phyloP scores from a whole-genome alignment of 2,888 invertebrate species.

The Sesia apiformis region DNA sequence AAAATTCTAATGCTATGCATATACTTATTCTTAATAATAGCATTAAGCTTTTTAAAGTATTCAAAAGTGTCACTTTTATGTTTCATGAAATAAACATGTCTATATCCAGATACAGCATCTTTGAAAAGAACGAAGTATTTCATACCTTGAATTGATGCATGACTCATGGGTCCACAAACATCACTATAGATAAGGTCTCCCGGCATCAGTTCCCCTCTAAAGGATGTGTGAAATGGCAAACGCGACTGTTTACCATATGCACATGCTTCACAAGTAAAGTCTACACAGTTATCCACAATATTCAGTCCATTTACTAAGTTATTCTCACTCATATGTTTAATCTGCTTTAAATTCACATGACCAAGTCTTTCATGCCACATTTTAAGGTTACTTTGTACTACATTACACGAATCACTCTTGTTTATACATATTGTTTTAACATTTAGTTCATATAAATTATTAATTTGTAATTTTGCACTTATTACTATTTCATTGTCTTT shows the following conservation, averaged over 20 bases:
- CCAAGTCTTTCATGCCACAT: slow-evolving; percentile 15
- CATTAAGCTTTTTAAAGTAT: too few relatives aligned
- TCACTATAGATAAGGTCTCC: slow-evolving; percentile 17
- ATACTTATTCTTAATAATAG: too few relatives aligned
- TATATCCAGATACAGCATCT: too few relatives aligned
- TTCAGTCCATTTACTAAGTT: slow-evolving; percentile 9
- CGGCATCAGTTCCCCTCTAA: slow-evolving; percentile 9
- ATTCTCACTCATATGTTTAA: slow-evolving; percentile 9
- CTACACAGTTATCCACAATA: slow-evolving; percentile 1
- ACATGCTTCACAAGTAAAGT: slow-evolving; percentile 15
- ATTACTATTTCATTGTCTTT: slow-evolving; percentile 4
- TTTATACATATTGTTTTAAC: slow-evolving; percentile 10
- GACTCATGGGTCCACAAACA: too few relatives aligned
- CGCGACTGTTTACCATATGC: slow-evolving; percentile 14
- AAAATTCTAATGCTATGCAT: too few relatives aligned
- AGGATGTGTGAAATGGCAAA: slow-evolving; percentile 13
- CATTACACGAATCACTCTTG: slow-evolving; percentile 3
- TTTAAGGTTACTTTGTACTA: slow-evolving; percentile 10
- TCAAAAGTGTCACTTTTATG: too few relatives aligned
- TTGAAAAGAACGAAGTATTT: too few relatives aligned
- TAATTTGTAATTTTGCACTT: slow-evolving; percentile 7
- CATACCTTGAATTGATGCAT: too few relatives aligned
- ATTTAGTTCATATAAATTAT: slow-evolving; percentile 13
- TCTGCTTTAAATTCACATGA: slow-evolving; percentile 13
- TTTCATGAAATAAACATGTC: too few relatives aligned